A percentile compares a stretch with the other conserved stretches of the same genome.
Evolutionary conservation across 1,140 invertebrate genomes (phyloP).

Genomic region (Drosophila ficusphila): DNA sequence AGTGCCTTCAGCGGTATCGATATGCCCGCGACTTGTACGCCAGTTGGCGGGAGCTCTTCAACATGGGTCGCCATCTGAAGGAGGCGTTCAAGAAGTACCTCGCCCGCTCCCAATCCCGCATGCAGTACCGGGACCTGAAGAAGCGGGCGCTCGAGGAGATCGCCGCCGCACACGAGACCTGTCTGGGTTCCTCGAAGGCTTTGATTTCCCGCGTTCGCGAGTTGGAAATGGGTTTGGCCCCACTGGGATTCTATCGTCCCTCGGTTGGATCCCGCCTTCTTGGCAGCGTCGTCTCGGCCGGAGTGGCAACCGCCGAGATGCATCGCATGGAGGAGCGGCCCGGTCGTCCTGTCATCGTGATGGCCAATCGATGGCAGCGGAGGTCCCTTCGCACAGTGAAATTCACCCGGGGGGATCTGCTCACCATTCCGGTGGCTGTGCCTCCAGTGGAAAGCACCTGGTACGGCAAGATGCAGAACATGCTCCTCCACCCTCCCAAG

Average conservation of each 20-base stretch:
- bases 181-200: background rate
- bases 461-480: background rate
- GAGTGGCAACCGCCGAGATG: background rate
- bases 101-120: background rate
- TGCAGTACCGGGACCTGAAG: background rate
- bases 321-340: background rate
- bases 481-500: background rate
- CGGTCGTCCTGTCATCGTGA: background rate
- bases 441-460: background rate
- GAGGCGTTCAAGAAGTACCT: background rate
- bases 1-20: conserved; percentile 9
- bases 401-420: background rate
- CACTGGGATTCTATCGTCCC: background rate
- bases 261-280: background rate
- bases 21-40: background rate
- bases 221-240: background rate
- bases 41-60: conserved; percentile 10
- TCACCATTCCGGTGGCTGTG: background rate
- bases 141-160: background rate
- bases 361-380: background rate
- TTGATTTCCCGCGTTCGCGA: background rate
- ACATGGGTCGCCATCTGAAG: background rate
- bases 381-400: background rate
- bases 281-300: background rate
- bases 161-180: background rate